Evolutionary conservation across 2,113 vertebrate species (phyloP).

Genomic region (Hiodon alosoides): DNA sequence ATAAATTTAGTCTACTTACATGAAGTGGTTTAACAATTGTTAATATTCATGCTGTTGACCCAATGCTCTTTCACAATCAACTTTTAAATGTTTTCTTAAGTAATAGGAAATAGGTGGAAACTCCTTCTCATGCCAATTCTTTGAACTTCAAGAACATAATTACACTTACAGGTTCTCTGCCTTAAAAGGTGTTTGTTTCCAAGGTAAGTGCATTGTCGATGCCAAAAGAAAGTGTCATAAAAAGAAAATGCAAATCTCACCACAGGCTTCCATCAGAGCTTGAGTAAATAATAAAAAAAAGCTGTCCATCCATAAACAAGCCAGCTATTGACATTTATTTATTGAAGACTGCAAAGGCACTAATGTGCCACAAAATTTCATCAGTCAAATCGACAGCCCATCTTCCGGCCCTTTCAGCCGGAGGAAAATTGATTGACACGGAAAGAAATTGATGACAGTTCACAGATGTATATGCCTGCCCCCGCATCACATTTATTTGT

Average conservation of each 20-base stretch:
- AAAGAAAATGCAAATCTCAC: slow-evolving; percentile 41
- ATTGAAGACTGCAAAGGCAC: slow-evolving; percentile 35
- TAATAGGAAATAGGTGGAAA: too few species aligned
- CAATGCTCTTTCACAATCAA: too few species aligned
- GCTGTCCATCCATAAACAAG: slow-evolving; percentile 28
- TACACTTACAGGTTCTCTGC: too few species aligned
- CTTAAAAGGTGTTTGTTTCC: too few species aligned
- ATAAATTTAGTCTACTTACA: too few species aligned
- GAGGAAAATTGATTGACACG: slow-evolving; percentile 51
- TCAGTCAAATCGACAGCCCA: slow-evolving; percentile 54
- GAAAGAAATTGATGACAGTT: slow-evolving; percentile 45
- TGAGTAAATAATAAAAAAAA: slow-evolving; percentile 47
- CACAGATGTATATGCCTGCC: slow-evolving; percentile 37
- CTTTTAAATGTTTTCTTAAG: too few species aligned
- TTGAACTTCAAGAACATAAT: too few species aligned
- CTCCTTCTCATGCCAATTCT: too few species aligned
- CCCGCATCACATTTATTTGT: slow-evolving; percentile 5
- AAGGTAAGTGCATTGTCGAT: slow-evolving; percentile 31
- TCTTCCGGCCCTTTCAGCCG: slow-evolving; percentile 39
- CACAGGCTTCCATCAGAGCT: slow-evolving; percentile 40
- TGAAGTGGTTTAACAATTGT: too few species aligned
- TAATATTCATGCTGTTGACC: too few species aligned
- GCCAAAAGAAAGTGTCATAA: slow-evolving; percentile 43
- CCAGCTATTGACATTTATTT: slow-evolving; percentile 44
- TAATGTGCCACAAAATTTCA: slow-evolving; percentile 56